Evolutionary conservation across 2,888 invertebrate species (phyloP).

Genomic region (Copidosoma aretas): DNA sequence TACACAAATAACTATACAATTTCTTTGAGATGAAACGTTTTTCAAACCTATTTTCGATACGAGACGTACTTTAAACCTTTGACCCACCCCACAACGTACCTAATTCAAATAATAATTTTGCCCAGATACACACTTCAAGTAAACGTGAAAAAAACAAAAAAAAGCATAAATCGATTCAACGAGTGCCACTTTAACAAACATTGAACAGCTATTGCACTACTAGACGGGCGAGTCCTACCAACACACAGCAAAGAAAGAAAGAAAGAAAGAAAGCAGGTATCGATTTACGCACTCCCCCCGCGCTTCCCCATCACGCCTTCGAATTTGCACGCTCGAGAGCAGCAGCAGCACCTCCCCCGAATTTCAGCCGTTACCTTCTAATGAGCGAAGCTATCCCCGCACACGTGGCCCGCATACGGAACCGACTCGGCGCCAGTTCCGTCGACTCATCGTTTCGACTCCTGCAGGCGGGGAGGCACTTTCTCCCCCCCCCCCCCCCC

Average conservation of each 20-base stretch:
- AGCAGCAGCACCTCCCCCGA: neutral
- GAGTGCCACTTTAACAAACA: neutral
- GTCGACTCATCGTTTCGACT: too few species aligned
- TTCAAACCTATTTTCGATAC: too few species aligned
- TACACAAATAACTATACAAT: too few species aligned
- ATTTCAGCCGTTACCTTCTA: conserved; percentile 44
- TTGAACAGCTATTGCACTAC: too few species aligned
- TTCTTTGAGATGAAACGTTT: too few species aligned
- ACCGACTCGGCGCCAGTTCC: conserved; percentile 11
- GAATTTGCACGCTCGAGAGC: conserved; percentile 2
- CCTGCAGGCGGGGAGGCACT: neutral
- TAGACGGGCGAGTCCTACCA: neutral
- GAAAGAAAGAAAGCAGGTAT: neutral
- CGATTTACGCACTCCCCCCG: neutral
- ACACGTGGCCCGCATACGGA: conserved; percentile 48
- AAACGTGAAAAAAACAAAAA: too few species aligned
- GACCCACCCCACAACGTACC: too few species aligned
- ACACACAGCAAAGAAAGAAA: neutral
- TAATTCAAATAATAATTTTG: too few species aligned
- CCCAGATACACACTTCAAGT: too few species aligned
- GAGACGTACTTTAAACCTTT: too few species aligned
- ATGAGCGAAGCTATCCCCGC: conserved; percentile 50
- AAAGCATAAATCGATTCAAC: too few species aligned
- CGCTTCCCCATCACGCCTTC: too few species aligned
- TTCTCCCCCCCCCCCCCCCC: neutral